Base-by-base conservation (phyloP, 2,888 invertebrate species). In the Tricholauxania praeusta region DNA sequence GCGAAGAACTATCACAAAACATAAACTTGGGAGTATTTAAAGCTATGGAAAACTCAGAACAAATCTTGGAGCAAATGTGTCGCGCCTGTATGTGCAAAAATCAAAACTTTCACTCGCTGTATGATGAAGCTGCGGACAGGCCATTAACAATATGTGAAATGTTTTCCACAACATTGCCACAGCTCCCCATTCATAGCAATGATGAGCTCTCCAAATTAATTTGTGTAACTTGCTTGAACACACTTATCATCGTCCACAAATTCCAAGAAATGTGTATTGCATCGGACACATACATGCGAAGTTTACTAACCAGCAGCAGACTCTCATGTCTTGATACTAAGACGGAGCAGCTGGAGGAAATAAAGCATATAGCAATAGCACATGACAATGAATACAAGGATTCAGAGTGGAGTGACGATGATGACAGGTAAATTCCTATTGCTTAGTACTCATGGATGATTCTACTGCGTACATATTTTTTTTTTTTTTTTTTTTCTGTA, bases 161-260 rank as follows among this genome's bases (percentile, higher is more conserved):
- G 55, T 12, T 73, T 48, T 22, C 53, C 17, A 65, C 65, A 7
- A 60, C 65, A n/a, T 15, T 28, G n/a, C 73, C 73, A 5, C 69
- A 73, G 19, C n/a, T 73, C 15, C 51, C 15, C 47, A 52, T 70
- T 8, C 52, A 66, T 10, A 19, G 52, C 48, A n/a, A 48, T 8
- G 92, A 92, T 86, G 90, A 89, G 49, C 82, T 92, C 72, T 91
- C 92, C 2, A 90, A 91, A 79, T 88, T 88, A 71, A 86, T 92
- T 65, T 92, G 92, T 79, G 78, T 85, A 74, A 84, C 87, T 10
- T 92, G 92, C 82, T 87, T 89, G 1, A 86, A 87, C 72, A 85
- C 87, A 70, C 85, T 91, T 19, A 85, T 89, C 72, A 84, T 88
- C 10, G 84, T 89, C 12, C 90, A 90, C 80, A 81, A 86, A 60